Evolutionary conservation across 2,113 vertebrate genomes (phyloP).

Genomic region (Calyptommatus sinebrachiatus): DNA sequence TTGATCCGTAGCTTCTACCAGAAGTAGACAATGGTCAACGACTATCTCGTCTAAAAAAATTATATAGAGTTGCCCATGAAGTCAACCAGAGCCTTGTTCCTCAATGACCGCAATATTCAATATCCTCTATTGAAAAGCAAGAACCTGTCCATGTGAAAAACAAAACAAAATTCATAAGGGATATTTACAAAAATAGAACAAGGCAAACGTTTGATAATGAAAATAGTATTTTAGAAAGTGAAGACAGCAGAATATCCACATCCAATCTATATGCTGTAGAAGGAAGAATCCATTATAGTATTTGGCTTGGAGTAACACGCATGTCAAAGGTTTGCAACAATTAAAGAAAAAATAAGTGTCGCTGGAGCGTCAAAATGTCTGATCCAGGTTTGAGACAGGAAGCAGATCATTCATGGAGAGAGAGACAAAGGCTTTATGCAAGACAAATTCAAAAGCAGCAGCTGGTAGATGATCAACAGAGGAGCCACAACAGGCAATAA

Average conservation of each 20-base stretch:
- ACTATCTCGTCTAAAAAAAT: no score
- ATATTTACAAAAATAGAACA: neutral
- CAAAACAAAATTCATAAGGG: neutral
- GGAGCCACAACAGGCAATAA: neutral
- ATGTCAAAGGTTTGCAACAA: neutral
- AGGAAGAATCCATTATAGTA: neutral
- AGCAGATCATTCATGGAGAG: neutral
- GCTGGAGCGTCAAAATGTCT: neutral
- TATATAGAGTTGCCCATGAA: no score
- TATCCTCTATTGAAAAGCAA: neutral
- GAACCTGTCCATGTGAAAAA: neutral
- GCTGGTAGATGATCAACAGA: neutral
- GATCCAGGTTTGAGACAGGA: neutral
- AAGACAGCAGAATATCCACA: neutral
- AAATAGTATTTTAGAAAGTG: neutral
- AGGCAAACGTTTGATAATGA: neutral
- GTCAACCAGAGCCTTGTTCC: no score
- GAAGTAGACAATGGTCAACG: no score
- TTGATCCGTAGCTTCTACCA: no score
- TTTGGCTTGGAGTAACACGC: no score
- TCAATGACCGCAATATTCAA: neutral
- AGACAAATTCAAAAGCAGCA: neutral
- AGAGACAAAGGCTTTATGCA: neutral
- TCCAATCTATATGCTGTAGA: neutral
- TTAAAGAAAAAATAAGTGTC: neutral